phyloP scores from a whole-genome alignment of 2,888 invertebrate species.

The Apotomis capreana region DNA sequence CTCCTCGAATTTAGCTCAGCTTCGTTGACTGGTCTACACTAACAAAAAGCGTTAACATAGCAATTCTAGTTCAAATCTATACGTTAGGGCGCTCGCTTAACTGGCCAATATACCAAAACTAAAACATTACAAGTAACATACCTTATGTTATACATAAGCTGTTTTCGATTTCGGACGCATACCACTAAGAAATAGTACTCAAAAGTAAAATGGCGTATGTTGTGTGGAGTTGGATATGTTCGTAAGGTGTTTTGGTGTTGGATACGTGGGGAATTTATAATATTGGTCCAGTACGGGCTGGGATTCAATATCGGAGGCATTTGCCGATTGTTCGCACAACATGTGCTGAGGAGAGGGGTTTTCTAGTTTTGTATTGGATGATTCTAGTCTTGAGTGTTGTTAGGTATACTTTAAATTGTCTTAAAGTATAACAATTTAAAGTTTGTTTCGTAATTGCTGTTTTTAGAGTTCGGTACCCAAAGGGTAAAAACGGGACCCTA shows the following conservation, averaged over 20 bases:
- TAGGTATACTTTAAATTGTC: no score
- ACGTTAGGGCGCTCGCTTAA: not conserved
- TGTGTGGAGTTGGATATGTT: not conserved
- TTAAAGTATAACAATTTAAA: no score
- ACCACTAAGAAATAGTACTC: not conserved
- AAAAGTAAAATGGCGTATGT: slow-evolving; percentile 5
- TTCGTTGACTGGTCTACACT: not conserved
- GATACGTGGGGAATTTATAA: not conserved
- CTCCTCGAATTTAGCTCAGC: not conserved
- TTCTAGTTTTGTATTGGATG: not conserved
- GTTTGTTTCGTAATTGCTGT: no score
- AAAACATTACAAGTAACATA: not conserved
- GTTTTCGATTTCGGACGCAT: not conserved
- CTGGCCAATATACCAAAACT: not conserved
- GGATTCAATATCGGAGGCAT: slow-evolving; percentile 7
- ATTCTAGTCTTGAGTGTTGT: no score
- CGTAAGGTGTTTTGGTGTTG: not conserved
- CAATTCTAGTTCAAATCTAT: slow-evolving; percentile 6
- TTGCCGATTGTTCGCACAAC: not conserved
- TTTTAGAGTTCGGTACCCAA: no score
- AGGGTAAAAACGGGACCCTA: no score
- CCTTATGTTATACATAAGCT: not conserved
- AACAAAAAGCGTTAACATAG: slow-evolving; percentile 5
- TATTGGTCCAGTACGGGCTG: slow-evolving; percentile 1
- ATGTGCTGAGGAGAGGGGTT: not conserved